phyloP scores from a whole-genome alignment of 2,797 vertebrate genomes.

The Lithobates pipiens region DNA sequence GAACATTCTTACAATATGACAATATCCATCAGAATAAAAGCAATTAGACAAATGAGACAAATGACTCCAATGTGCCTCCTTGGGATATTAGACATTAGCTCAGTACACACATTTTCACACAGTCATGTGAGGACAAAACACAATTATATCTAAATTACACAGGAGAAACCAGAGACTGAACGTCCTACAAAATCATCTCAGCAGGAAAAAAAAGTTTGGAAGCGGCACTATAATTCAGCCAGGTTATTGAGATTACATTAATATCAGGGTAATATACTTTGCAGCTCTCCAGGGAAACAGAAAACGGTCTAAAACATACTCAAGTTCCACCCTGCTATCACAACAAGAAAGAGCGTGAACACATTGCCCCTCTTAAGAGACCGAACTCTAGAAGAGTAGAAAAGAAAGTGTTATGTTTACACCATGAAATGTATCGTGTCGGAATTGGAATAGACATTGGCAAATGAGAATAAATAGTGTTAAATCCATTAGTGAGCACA shows the following conservation, averaged over 20 bases:
- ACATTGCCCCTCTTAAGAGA: constrained; percentile 62
- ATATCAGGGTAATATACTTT: constrained; percentile 54
- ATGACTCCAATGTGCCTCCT: no score
- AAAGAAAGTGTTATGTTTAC: constrained; percentile 61
- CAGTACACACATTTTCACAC: not conserved
- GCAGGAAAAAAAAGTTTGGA: not conserved
- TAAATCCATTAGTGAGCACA: constrained; percentile 76
- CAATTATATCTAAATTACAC: constrained; percentile 30
- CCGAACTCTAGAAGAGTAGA: constrained; percentile 43
- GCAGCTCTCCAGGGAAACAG: constrained; percentile 50
- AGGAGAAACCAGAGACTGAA: constrained; percentile 32
- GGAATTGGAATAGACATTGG: constrained; percentile 72
- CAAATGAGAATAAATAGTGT: constrained; percentile 75
- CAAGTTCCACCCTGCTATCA: constrained; percentile 42
- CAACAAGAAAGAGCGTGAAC: constrained; percentile 63
- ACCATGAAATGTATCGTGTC: constrained; percentile 61
- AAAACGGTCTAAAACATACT: constrained; percentile 47
- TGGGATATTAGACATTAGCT: no score
- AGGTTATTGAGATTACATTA: constrained; percentile 61
- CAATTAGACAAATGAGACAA: no score
- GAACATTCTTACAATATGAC: no score
- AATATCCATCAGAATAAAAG: no score
- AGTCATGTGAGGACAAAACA: constrained; percentile 27
- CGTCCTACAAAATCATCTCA: not conserved
- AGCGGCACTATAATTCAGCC: not conserved